Evolutionary conservation across 2,888 invertebrate genomes (phyloP), one percentile per base, ranked within the genome.

Genomic region (Eupithecia pulchellata): DNA sequence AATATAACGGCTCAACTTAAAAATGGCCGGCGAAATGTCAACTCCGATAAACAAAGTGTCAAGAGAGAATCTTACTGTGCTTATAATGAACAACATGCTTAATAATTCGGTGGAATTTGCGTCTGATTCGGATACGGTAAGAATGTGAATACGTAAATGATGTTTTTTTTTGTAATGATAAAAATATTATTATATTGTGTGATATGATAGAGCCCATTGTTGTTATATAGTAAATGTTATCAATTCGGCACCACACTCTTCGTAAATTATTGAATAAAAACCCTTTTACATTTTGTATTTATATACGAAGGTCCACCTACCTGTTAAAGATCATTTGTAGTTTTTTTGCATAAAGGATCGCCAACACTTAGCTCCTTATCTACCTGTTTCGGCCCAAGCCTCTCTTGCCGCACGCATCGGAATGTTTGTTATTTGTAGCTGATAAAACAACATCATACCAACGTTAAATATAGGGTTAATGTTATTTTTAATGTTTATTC

Each of bases 31-130:
- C 11, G 77, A 77, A 65, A 75, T 84, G 75, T 86, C 86, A 34
- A 92, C 92, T 4, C 92, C 92, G 4, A 76, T 89, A 5, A 92
- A 92, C 70, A 89, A 82, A 1, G 71, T 92, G 5, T 82, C 83
- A 0, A 82, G 91, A 63, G 89, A 91, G 1, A 85, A 89, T 39
- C 65, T 92, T 66, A 80, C 81, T 4, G 86, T 90, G 74, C 76
- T 91, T 8, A 86, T 92, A 60, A 83, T 85, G 17, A 91, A 92
- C 76, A 92, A 92, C 71, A 81, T 88, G 32, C 68, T 92, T 29
- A 88, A 91, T 77, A 83, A 82, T 36, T 90, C 92, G 0, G 67
- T 87, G 64, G 91, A 91, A 57, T 88, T 89, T 30, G 66, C 74
- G 2, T 82, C 89, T 0, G 90, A 90, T 66, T 77, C 78, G 71